phyloP scores from a whole-genome alignment of 2,113 vertebrate species.

The Hyaena hyaena region DNA sequence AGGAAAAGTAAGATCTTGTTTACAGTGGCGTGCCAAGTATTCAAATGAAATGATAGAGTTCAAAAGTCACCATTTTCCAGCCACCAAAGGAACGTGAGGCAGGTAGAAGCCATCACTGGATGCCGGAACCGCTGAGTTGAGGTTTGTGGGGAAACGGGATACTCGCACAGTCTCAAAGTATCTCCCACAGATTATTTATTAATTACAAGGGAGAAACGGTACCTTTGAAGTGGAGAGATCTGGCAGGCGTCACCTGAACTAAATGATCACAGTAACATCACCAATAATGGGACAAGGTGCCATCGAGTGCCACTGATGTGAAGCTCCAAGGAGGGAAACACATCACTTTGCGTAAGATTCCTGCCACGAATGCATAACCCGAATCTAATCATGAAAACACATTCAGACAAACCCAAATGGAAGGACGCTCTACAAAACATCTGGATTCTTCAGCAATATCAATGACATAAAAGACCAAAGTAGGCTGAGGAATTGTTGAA shows the following conservation, averaged over 20 bases:
- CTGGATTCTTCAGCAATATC: neutral
- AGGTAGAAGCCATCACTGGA: neutral
- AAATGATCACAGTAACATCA: neutral
- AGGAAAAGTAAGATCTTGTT: neutral
- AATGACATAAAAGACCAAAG: neutral
- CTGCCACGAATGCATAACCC: neutral
- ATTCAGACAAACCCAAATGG: neutral
- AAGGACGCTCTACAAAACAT: neutral
- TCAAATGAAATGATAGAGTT: neutral
- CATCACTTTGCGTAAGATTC: neutral
- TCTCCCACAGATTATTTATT: conserved; percentile 4
- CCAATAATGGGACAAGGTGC: neutral
- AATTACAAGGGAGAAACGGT: neutral
- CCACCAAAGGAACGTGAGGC: conserved; percentile 3
- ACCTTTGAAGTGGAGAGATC: neutral
- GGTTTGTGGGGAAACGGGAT: neutral
- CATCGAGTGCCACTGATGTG: neutral
- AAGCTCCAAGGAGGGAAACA: neutral
- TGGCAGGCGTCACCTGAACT: neutral
- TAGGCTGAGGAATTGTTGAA: neutral
- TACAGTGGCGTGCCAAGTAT: neutral
- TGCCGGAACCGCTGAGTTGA: neutral
- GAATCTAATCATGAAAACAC: neutral
- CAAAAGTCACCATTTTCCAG: neutral
- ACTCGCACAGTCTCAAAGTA: neutral